These are phyloP conservation scores for Nettapus auritus DNA, from an alignment of 2,113 vertebrate species.

Conservation along the genomic window DNA sequence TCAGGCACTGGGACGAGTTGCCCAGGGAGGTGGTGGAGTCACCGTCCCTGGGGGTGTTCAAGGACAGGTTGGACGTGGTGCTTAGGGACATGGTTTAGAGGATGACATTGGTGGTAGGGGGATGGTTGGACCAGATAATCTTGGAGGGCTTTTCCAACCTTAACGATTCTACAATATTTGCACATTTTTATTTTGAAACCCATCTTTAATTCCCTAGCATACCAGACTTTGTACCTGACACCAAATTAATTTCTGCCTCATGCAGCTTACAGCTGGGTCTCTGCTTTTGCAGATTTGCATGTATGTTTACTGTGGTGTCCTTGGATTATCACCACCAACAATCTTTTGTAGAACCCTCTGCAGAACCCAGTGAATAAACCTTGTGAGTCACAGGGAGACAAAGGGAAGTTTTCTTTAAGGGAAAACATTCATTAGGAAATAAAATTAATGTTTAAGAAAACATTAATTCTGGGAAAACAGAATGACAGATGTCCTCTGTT, in stretches of 20 bases:
- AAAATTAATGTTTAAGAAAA: neutral
- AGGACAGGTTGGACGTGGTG: too few species aligned
- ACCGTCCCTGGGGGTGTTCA: too few species aligned
- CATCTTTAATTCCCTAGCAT: rapidly evolving
- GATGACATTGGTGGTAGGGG: too few species aligned
- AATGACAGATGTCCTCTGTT: neutral
- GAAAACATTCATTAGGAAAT: neutral
- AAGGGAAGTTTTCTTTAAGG: neutral
- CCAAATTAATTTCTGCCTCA: neutral
- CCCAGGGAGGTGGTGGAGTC: too few species aligned
- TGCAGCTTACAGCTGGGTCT: rapidly evolving
- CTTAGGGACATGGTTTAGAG: too few species aligned
- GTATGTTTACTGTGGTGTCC: rapidly evolving
- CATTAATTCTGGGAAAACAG: neutral
- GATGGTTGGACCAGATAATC: too few species aligned
- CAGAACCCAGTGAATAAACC: neutral
- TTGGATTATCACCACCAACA: rapidly evolving
- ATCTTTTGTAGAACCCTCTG: neutral
- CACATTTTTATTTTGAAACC: neutral
- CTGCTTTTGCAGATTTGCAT: rapidly evolving
- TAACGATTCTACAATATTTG: neutral
- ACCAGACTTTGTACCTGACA: too few species aligned
- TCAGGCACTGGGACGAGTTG: too few species aligned
- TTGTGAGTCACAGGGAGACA: neutral
- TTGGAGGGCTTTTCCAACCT: too few species aligned